Evolutionary conservation across 2,888 invertebrate genomes (phyloP), one percentile per base, ranked within the genome.

Genomic region (Syrphus vitripennis): DNA sequence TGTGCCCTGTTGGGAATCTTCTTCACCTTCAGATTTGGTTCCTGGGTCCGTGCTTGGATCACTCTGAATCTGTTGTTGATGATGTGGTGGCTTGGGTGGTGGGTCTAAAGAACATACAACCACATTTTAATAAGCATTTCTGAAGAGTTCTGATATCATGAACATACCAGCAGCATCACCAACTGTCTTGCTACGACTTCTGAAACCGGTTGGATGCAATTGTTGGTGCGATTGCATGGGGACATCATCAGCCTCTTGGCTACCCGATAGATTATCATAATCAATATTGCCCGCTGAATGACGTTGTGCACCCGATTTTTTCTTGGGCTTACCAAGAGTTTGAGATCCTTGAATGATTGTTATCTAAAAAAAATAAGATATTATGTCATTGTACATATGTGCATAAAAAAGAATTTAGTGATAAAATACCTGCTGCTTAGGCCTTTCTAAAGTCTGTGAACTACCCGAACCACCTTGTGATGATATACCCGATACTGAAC

Each of bases 111-210:
- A 53, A n/a, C 3, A 31, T 14, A 10, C 19, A 24, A 0, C 21
- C 4, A 19, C 19, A 37, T 34, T 57, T 59, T 9, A 40, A 57
- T 50, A 37, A 31, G 37, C 9, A 24, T 72, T 40, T 81, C 67
- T 71, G 42, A 21, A 71, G 0, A n/a, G 34, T 4, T 31, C 9
- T 42, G 24, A 26, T 71, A 14, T n/a, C 10, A 63, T 92, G 91
- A 14, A 16, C 37, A 14, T 91, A 96, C 97, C 97, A 90, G 95
- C 94, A 77, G 95, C 94, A 92, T 98, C 98, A 89, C 97, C 97
- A 88, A 98, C 95, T n/a, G 97, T 98, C 93, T 97, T 97, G 93
- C 98, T 98, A 90, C 98, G 95, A 88, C 95, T 95, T 89, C 97
- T 94, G 93, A 97, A 97, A 63, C 93, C 92, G 88, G 92, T 90